Evolutionary conservation across 2,888 invertebrate genomes (phyloP).

Genomic region (Caenorhabditis drosophilae): DNA sequence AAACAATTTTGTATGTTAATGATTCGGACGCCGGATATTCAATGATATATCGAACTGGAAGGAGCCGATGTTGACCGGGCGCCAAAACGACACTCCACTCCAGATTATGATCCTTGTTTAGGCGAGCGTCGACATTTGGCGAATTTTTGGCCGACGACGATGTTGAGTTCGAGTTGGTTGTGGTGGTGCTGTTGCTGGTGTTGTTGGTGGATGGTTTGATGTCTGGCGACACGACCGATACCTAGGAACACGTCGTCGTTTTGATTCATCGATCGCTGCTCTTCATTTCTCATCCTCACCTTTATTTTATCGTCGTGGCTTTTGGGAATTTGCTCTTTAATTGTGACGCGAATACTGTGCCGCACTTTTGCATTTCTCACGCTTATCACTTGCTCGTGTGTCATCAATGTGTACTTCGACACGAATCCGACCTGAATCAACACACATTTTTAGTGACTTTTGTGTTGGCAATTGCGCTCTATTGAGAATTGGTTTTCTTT

Average conservation of each 20-base stretch:
- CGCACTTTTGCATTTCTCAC: conserved; percentile 70
- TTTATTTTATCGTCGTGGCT: conserved; percentile 71
- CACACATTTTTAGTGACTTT: not conserved
- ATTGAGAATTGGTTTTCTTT: too few relatives aligned
- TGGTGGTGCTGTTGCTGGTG: too few relatives aligned
- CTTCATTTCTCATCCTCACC: too few relatives aligned
- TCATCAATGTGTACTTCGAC: conserved; percentile 66
- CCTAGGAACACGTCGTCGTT: too few relatives aligned
- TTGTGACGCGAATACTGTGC: conserved; percentile 63
- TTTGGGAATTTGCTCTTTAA: conserved; percentile 70
- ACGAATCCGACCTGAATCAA: conserved; percentile 67
- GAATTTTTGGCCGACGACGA: conserved; percentile 12
- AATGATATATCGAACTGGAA: conserved; percentile 60
- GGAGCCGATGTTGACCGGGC: conserved; percentile 60
- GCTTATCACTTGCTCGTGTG: conserved; percentile 67
- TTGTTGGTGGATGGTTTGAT: too few relatives aligned
- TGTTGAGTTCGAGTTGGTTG: not conserved
- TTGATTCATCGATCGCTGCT: too few relatives aligned
- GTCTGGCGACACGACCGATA: conserved; percentile 58
- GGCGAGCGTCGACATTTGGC: conserved; percentile 49
- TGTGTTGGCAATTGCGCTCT: too few relatives aligned
- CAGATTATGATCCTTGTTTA: conserved; percentile 64
- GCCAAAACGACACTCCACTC: conserved; percentile 64
- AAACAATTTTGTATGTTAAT: conserved; percentile 34
- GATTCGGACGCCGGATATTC: conserved; percentile 60